Conservation (phyloP, 1,140 invertebrate species). For the Venustaconcha ellipsiformis region DNA sequence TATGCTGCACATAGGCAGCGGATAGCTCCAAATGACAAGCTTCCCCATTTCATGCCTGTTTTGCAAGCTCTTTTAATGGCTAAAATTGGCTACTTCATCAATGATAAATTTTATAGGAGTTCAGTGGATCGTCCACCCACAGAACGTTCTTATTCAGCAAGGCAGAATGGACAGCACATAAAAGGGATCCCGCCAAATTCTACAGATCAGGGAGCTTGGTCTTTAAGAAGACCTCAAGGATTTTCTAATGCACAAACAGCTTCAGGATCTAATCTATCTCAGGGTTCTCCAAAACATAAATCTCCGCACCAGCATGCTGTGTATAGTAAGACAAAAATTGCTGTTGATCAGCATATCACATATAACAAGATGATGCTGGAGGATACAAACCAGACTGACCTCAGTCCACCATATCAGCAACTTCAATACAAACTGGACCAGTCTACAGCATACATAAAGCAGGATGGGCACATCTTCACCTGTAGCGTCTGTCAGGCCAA, state of each 20-base stretch:
- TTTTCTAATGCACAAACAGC: too few relatives aligned
- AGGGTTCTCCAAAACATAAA: neutral
- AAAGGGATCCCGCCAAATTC: too few relatives aligned
- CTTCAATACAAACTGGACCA: neutral
- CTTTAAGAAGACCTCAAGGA: too few relatives aligned
- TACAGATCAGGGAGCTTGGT: too few relatives aligned
- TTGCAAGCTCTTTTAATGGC: conserved; percentile 1
- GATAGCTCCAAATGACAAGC: conserved; percentile 12
- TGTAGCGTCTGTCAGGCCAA: conserved; percentile 18
- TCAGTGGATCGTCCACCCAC: neutral
- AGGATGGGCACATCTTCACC: neutral
- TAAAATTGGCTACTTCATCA: conserved; percentile 8
- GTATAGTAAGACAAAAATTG: conserved; percentile 2
- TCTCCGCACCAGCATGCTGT: neutral
- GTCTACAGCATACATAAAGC: conserved; percentile 7
- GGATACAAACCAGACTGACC: conserved; percentile 1
- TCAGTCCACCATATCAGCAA: conserved; percentile 1
- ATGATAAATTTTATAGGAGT: neutral
- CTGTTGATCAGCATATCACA: conserved; percentile 19
- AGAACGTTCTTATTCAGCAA: neutral
- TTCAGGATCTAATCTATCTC: too few relatives aligned
- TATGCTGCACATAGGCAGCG: conserved; percentile 11
- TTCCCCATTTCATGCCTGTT: conserved; percentile 11
- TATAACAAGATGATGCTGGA: conserved; percentile 5
- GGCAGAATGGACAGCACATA: neutral